Conservation (phyloP, 2,888 invertebrate species). For the Tinea trinotella region DNA sequence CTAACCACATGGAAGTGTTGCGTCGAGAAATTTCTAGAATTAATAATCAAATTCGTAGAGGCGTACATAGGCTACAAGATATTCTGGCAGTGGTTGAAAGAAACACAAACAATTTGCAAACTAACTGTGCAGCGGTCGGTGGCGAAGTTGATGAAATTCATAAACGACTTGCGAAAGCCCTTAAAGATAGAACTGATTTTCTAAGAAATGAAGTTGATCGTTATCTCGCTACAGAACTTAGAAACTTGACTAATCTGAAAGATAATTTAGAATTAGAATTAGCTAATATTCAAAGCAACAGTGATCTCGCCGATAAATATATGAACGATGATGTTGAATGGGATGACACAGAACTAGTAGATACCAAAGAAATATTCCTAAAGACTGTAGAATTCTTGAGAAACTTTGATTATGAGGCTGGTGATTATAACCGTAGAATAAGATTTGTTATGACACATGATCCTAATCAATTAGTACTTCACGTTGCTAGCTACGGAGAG, state of each 20-base stretch:
- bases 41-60: conserved; percentile 90
- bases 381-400: conserved; percentile 96
- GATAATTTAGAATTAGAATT: conserved; percentile 96
- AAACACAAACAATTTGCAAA: conserved; percentile 88
- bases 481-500: conserved; percentile 92
- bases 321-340: conserved; percentile 92
- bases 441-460: conserved; percentile 92
- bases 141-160: conserved; percentile 96
- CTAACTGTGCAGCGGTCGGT: conserved; percentile 90
- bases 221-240: conserved; percentile 89
- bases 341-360: conserved; percentile 94
- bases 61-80: conserved; percentile 90
- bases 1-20: conserved; percentile 95
- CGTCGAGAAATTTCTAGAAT: conserved; percentile 92
- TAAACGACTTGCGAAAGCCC: conserved; percentile 86
- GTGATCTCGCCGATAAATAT: conserved; percentile 95
- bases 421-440: conserved; percentile 88
- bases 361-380: conserved; percentile 95
- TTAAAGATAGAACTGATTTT: conserved; percentile 91
- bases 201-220: conserved; percentile 92
- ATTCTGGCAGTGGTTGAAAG: conserved; percentile 88
- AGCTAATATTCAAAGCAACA: conserved; percentile 95
- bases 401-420: conserved; percentile 94
- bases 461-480: conserved; percentile 90
- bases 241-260: conserved; percentile 88